These are phyloP conservation scores for Tromatobia lineatoria DNA, from an alignment of 2,888 invertebrate genomes.

Conservation along the genomic window DNA sequence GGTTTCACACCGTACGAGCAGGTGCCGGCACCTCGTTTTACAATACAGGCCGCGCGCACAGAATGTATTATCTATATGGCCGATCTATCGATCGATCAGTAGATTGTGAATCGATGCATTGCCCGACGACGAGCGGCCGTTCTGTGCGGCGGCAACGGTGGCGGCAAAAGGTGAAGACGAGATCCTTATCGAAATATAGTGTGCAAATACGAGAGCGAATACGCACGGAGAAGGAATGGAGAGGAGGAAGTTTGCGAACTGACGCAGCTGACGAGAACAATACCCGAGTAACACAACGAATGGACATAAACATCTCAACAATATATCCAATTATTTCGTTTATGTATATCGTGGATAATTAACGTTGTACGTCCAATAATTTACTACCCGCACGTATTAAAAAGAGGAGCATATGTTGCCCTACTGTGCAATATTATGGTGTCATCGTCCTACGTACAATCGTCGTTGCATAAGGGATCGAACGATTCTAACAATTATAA, in stretches of 20 bases:
- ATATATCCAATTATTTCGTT: conserved; percentile 63
- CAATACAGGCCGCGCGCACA: conserved; percentile 49
- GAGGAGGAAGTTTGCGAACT: conserved; percentile 67
- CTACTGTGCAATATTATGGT: background rate
- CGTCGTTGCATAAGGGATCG: background rate
- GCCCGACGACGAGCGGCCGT: conserved; percentile 42
- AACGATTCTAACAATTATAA: background rate
- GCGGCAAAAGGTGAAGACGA: conserved; percentile 57
- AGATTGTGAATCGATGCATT: conserved; percentile 70
- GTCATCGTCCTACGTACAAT: background rate
- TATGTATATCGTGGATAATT: conserved; percentile 48
- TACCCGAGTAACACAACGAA: conserved; percentile 48
- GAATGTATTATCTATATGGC: conserved; percentile 46
- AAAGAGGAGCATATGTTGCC: conserved; percentile 7
- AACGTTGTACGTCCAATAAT: conserved; percentile 20
- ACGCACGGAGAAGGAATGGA: conserved; percentile 20
- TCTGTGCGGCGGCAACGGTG: conserved; percentile 32
- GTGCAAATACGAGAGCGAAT: conserved; percentile 63
- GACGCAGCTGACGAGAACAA: conserved; percentile 71
- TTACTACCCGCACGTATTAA: conserved; percentile 31
- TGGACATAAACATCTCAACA: conserved; percentile 62
- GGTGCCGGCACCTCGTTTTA: conserved; percentile 77
- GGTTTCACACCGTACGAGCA: conserved; percentile 77
- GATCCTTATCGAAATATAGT: conserved; percentile 65
- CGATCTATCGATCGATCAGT: conserved; percentile 69